Evolutionary conservation across 2,888 invertebrate genomes (phyloP).

Genomic region (Epistrophella euchroma): DNA sequence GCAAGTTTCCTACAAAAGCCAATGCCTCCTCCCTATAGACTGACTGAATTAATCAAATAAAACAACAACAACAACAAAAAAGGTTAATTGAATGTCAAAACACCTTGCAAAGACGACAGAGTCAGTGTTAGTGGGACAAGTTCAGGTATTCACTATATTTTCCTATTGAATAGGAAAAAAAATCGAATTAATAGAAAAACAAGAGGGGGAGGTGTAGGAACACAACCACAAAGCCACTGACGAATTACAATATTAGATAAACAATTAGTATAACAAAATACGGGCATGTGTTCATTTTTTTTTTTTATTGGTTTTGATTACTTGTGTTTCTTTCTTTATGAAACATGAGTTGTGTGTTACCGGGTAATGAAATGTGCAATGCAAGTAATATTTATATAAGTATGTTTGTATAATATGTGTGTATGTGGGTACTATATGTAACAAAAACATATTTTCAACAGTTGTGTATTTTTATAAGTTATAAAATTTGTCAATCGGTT

Average conservation of each 20-base stretch:
- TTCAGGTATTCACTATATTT: slow-evolving; percentile 54
- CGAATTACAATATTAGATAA: slow-evolving; percentile 49
- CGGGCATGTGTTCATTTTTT: slow-evolving; percentile 19
- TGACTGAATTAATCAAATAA: slow-evolving; percentile 28
- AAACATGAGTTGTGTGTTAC: slow-evolving; percentile 43
- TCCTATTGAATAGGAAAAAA: slow-evolving; percentile 7
- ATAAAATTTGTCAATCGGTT: background rate
- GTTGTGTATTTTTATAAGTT: background rate
- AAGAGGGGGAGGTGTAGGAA: background rate
- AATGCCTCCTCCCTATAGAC: slow-evolving; percentile 4
- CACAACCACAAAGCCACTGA: slow-evolving; percentile 24
- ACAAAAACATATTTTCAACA: background rate
- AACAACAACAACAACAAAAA: slow-evolving; percentile 30
- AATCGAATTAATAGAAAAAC: slow-evolving; percentile 40
- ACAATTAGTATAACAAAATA: slow-evolving; percentile 26
- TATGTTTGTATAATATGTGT: background rate
- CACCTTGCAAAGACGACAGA: slow-evolving; percentile 41
- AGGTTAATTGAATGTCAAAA: slow-evolving; percentile 52
- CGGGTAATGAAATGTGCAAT: slow-evolving; percentile 33
- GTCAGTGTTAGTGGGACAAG: slow-evolving; percentile 64
- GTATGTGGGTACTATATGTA: background rate
- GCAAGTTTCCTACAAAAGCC: slow-evolving; percentile 26
- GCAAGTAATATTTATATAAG: slow-evolving; percentile 8
- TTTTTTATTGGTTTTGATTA: slow-evolving; percentile 39
- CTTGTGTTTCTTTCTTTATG: slow-evolving; percentile 24